Percentiles rank a stretch among this genome's conserved stretches.
Conservation (phyloP, 2,888 invertebrate genomes). For the Seladonia tumulorum region DNA sequence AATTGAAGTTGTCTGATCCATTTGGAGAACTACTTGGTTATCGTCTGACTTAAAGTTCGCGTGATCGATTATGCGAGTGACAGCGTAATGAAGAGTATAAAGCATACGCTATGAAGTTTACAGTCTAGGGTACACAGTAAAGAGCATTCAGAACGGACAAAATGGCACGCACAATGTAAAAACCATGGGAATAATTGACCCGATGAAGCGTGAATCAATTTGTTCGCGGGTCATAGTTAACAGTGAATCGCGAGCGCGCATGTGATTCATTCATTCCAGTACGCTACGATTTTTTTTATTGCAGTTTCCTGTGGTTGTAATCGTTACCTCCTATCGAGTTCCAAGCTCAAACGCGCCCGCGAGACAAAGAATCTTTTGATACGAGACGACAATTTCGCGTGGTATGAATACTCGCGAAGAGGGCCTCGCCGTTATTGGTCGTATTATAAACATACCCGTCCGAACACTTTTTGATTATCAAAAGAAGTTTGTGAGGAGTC, state of each 20-base stretch:
- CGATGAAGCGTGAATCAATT: slow-evolving; percentile 12
- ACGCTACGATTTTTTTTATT: slow-evolving; percentile 23
- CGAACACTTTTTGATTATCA: background rate
- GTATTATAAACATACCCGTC: slow-evolving; percentile 18
- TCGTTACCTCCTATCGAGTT: slow-evolving; percentile 39
- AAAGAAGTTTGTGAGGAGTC: background rate
- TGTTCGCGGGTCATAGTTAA: background rate
- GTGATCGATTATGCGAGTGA: background rate
- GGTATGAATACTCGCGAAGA: slow-evolving; percentile 4
- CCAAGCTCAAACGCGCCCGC: slow-evolving; percentile 10
- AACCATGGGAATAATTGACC: background rate
- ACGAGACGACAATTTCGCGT: slow-evolving; percentile 30
- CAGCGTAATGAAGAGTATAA: background rate
- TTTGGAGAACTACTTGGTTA: background rate
- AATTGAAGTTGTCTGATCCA: background rate
- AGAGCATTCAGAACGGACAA: background rate
- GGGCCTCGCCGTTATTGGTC: background rate
- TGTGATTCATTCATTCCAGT: slow-evolving; percentile 28
- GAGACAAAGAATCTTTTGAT: slow-evolving; percentile 58
- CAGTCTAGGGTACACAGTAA: background rate
- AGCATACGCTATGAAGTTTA: background rate
- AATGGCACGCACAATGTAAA: background rate
- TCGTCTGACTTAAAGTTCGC: background rate
- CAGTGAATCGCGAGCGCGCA: slow-evolving; percentile 22
- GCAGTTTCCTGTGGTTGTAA: slow-evolving; percentile 27